Percentiles rank a stretch among this genome's conserved stretches.
phyloP scores from a whole-genome alignment of 2,888 invertebrate genomes.

The Xestia c-nigrum region DNA sequence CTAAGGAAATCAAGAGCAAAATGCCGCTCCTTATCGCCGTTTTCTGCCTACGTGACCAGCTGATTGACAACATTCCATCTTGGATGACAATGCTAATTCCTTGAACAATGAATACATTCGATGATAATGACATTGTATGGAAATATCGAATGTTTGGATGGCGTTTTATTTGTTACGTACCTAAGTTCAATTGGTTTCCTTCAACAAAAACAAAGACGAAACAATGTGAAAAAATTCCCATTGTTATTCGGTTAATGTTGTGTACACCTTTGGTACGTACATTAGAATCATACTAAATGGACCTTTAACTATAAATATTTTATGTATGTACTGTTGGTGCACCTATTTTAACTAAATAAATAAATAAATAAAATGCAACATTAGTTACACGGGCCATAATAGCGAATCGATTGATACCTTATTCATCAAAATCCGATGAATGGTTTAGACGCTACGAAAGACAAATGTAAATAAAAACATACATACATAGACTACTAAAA shows the following conservation, averaged over 20 bases:
- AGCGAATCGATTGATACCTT: no score
- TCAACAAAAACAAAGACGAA: not conserved
- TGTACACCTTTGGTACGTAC: no score
- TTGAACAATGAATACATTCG: conserved; percentile 63
- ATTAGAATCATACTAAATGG: no score
- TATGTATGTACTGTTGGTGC: no score
- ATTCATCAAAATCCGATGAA: no score
- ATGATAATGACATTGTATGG: conserved; percentile 75
- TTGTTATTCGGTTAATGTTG: not conserved
- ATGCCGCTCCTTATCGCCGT: not conserved
- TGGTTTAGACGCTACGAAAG: no score
- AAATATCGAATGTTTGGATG: conserved; percentile 33
- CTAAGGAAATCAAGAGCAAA: not conserved
- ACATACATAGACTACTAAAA: no score
- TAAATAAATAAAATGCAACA: no score
- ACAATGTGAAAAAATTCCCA: conserved; percentile 2
- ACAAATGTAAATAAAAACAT: no score
- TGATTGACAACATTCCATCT: conserved; percentile 30
- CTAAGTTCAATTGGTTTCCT: not conserved
- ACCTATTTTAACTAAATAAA: no score
- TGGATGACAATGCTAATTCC: conserved; percentile 33
- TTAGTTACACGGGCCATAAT: no score
- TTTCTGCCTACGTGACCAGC: conserved; percentile 23
- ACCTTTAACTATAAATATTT: no score
- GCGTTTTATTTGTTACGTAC: not conserved